Evolutionary conservation across 2,888 invertebrate species (phyloP), one percentile per base, ranked within the genome.

Genomic region (Magallana nippona): DNA sequence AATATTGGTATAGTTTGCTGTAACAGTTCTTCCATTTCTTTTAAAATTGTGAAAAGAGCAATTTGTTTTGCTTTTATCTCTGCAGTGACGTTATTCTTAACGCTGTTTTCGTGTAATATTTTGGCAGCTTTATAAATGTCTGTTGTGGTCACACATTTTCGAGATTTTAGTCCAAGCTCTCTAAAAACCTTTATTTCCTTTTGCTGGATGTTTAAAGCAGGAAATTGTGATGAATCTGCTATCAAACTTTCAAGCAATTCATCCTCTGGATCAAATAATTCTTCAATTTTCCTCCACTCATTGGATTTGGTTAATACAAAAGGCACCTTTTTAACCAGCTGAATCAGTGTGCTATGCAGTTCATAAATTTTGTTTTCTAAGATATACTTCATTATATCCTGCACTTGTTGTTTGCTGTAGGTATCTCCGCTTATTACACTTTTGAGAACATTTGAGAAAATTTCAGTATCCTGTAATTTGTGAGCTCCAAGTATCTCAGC

Each of bases 231-330:
- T 27, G 82, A 57, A 27, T 81, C 83, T 8, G 11, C n/a, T 27
- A 88, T 79, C 17, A 88, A 44, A 15, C 22, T 56, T 32, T 77
- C 22, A 10, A 87, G 44, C n/a, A 57, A 15, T 10, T 78, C 56
- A 58, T 87, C 83, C 17, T 60, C 32, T 10, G 86, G 85, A 83
- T 88, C 83, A 81, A 84, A 88, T 11, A 88, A 32, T 2, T 88
- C 86, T 0, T 56, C n/a, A 19, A 86, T 83, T 83, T 55, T 83
- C 19, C 79, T 63, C 27, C 80, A 55, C 13, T 80, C 56, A 32
- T 82, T 62, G 2, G 19, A n/a, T 2, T 55, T 80, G n/a, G 79
- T 71, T 10, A 71, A 81, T 15, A 88, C 77, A 82, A 87, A 88
- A 11, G 55, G 55, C 13, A 86, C 22, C 15, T 81, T 17, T 17